Evolutionary conservation across 1,140 invertebrate genomes (phyloP).

Genomic region (Thalassaphorura encarpata): DNA sequence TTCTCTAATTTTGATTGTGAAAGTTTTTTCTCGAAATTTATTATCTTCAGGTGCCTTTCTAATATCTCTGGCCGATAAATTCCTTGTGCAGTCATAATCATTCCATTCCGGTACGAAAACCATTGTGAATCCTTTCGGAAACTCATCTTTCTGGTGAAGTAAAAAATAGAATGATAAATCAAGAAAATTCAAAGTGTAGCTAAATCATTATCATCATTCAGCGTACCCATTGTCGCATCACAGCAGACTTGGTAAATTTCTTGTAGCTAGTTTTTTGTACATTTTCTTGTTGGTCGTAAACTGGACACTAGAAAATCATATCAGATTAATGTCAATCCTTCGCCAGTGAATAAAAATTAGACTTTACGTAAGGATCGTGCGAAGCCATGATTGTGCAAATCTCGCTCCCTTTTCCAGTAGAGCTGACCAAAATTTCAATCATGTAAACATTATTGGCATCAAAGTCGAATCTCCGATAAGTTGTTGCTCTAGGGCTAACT

Average conservation of each 20-base stretch:
- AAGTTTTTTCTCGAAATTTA: not conserved
- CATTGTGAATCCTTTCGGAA: constrained; percentile 3
- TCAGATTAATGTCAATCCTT: not conserved
- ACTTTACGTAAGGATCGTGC: not conserved
- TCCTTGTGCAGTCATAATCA: not conserved
- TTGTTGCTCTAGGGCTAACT: constrained; percentile 1
- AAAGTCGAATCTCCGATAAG: constrained; percentile 2
- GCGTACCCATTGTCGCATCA: not conserved
- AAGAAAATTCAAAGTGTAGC: not conserved
- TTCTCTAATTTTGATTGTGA: not conserved
- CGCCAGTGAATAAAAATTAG: not conserved
- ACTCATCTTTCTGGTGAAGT: constrained; percentile 1
- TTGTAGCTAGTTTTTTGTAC: not conserved
- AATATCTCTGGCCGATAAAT: not conserved
- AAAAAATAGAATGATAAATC: not conserved
- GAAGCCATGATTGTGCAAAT: constrained; percentile 5
- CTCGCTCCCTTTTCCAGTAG: not conserved
- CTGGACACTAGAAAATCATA: not conserved
- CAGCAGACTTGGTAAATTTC: not conserved
- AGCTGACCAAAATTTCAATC: constrained; percentile 2
- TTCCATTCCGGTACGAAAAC: not conserved
- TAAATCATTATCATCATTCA: not conserved
- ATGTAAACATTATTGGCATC: not conserved
- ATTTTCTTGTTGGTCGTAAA: constrained; percentile 4
- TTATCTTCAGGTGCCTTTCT: not conserved